phyloP scores from a whole-genome alignment of 2,888 invertebrate species.

The Pedicia rivosa region DNA sequence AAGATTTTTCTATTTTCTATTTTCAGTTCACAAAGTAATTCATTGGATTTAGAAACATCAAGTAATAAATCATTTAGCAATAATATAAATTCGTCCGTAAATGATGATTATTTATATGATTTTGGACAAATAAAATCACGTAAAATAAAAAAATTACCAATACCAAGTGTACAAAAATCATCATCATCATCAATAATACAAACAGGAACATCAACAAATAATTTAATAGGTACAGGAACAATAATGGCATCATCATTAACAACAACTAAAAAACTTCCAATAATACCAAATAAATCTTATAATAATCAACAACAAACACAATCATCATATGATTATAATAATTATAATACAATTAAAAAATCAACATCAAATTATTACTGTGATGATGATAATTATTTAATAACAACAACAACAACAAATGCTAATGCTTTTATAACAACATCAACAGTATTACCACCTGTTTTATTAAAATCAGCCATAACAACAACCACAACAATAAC shows the following conservation, averaged over 20 bases:
- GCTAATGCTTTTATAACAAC: slow-evolving; percentile 4
- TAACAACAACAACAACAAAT: slow-evolving; percentile 1
- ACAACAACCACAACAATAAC: slow-evolving; percentile 19
- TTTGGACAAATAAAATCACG: slow-evolving; percentile 1
- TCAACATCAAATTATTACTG: slow-evolving; percentile 3
- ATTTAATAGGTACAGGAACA: slow-evolving; percentile 3
- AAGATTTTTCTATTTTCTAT: no score
- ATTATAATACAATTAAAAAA: background rate
- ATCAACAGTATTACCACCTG: background rate
- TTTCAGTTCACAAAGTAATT: no score
- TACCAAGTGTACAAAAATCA: slow-evolving; percentile 15
- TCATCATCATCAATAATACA: slow-evolving; percentile 6
- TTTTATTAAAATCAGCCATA: slow-evolving; percentile 10
- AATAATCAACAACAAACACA: background rate
- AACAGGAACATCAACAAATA: slow-evolving; percentile 1
- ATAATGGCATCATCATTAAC: slow-evolving; percentile 21
- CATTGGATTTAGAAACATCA: no score
- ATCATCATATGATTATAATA: background rate
- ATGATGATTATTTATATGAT: no score
- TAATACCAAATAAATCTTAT: background rate
- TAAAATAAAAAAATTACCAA: slow-evolving; percentile 19
- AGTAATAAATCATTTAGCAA: no score
- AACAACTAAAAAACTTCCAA: slow-evolving; percentile 10
- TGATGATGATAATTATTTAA: slow-evolving; percentile 3
- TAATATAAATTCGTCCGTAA: no score